Conservation (phyloP, 2,113 vertebrate genomes). For the Callocephalon fimbriatum region DNA sequence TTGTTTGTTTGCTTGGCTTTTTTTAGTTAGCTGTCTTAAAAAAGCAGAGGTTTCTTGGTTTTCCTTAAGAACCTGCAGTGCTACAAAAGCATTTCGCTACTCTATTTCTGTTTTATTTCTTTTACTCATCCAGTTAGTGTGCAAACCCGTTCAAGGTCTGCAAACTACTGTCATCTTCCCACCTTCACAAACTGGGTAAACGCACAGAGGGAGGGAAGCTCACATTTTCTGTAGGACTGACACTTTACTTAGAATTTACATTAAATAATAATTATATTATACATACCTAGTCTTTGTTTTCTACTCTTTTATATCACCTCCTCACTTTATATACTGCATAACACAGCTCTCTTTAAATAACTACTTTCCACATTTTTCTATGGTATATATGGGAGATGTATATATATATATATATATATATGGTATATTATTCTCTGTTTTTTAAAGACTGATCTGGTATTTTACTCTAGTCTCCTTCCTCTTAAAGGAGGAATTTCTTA, state of each 20-base stretch:
- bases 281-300: background rate
- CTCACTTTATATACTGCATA: background rate
- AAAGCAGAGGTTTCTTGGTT: background rate
- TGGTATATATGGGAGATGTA: background rate
- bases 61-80: background rate
- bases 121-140: background rate
- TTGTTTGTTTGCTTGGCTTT: no score
- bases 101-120: background rate
- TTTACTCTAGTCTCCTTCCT: background rate
- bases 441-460: background rate
- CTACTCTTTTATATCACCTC: background rate
- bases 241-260: background rate
- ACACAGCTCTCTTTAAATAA: background rate
- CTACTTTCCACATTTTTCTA: background rate
- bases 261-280: background rate
- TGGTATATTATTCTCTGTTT: background rate
- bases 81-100: background rate
- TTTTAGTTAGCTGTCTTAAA: background rate
- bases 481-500: background rate
- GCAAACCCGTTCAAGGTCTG: background rate
- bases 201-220: background rate
- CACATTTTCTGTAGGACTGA: background rate
- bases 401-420: background rate
- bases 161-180: background rate
- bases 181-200: background rate